These are phyloP conservation scores for Zonitis immaculata DNA, from an alignment of 2,888 invertebrate genomes.

Conservation along the genomic window DNA sequence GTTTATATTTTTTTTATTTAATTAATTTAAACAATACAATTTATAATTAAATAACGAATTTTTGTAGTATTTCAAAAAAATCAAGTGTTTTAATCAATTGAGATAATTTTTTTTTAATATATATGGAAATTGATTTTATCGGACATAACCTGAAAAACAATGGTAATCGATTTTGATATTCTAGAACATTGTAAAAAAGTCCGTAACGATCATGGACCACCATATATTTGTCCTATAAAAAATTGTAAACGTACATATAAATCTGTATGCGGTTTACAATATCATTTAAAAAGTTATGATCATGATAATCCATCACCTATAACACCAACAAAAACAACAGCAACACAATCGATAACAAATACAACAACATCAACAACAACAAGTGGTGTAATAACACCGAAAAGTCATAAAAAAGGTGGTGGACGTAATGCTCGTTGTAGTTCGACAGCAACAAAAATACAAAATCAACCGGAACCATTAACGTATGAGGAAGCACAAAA, in stretches of 20 bases:
- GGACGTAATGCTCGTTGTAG: not conserved
- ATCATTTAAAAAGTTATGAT: slow-evolving; percentile 80
- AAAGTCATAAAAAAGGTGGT: not conserved
- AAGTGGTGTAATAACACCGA: too few species aligned
- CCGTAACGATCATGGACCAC: slow-evolving; percentile 72
- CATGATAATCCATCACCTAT: slow-evolving; percentile 71
- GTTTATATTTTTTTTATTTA: too few species aligned
- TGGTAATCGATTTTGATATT: slow-evolving; percentile 83
- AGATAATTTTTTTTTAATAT: too few species aligned
- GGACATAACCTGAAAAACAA: slow-evolving; percentile 42
- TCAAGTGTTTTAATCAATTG: too few species aligned
- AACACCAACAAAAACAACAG: slow-evolving; percentile 49
- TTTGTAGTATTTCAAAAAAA: too few species aligned
- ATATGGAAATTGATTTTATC: too few species aligned
- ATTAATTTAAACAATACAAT: too few species aligned
- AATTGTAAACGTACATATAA: slow-evolving; percentile 84
- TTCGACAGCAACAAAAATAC: slow-evolving; percentile 20
- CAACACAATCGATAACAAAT: slow-evolving; percentile 57
- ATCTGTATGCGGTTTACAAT: slow-evolving; percentile 79
- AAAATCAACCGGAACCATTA: slow-evolving; percentile 59
- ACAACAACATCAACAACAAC: slow-evolving; percentile 43
- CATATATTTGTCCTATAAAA: slow-evolving; percentile 80
- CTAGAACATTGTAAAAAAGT: slow-evolving; percentile 80
- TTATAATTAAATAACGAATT: too few species aligned
- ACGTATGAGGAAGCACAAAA: slow-evolving; percentile 82